Base-by-base conservation (phyloP, 1,140 invertebrate species). In the Drosophila mojavensis region DNA sequence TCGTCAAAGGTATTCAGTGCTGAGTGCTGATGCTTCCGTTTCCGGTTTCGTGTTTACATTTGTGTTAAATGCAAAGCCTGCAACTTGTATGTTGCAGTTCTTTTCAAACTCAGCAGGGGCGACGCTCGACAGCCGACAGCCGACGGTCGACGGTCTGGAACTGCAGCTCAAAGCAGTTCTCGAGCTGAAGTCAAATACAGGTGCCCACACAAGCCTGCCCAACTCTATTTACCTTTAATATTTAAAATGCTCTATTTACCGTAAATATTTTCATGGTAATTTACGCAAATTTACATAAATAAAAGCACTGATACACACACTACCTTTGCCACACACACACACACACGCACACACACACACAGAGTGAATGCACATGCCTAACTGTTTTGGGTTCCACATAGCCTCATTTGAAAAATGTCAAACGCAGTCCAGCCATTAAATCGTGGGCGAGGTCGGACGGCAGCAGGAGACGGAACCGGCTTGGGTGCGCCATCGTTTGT, bases 231-330 rank as follows among this genome's bases (percentile, higher is more conserved):
- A 69, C 69, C 55, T 80, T 88, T 78, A 83, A 88, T 80, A 78
- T 88, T 89, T 86, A 75, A 86, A 88, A 80, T 72, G 79, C 76
- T 83, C 83, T 88, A 88, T 88, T 88, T 88, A 83, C 76, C 64
- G 79, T 88, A 88, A 88, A 88, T 88, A 89, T 88, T 88, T 88
- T 83, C 77, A 83, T 80, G 73, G 83, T 88, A 88, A 89, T 88
- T 88, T 78, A 82, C 79, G 70, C 73, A 88, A 89, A 88, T 88
- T 88, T 89, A 79, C 84, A 88, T 88, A 88, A 88, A 88, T 83
- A 89, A 88, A 68, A 64, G 39, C 26, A 54, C 1, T 7, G 20
- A 64, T 54, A 69, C 41, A 51, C 45, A 17, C 48, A 28, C 1
- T n/a, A n/a, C n/a, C n/a, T n/a, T n/a, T n/a, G n/a, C n/a, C n/a